Evolutionary conservation across 2,797 vertebrate genomes (phyloP).

Genomic region (Esox masquinongy): DNA sequence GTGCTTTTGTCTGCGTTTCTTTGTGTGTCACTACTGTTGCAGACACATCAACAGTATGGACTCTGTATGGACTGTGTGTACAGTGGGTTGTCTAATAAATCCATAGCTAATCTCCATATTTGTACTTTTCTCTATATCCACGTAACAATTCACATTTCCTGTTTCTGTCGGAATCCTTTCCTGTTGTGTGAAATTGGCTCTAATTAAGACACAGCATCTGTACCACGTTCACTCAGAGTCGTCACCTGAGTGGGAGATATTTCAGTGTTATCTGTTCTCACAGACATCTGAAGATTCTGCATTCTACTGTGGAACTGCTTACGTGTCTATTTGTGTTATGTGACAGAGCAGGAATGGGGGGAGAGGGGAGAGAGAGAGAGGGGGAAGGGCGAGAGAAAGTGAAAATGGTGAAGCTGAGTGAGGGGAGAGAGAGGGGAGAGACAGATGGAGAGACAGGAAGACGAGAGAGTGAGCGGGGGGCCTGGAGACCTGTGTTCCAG

Average conservation of each 20-base stretch:
- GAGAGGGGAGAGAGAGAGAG: background rate
- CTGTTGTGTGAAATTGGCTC: background rate
- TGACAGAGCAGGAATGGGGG: too few relatives aligned
- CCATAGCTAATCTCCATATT: too few relatives aligned
- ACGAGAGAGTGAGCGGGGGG: background rate
- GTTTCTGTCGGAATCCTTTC: background rate
- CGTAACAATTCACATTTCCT: background rate
- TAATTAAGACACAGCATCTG: background rate
- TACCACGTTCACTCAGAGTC: slow-evolving; percentile 1
- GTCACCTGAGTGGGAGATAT: slow-evolving; percentile 9
- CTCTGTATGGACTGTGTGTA: background rate
- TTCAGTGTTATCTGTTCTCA: slow-evolving; percentile 3
- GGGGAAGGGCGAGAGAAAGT: background rate
- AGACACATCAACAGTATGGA: background rate
- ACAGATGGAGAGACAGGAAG: background rate
- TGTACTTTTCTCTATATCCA: too few relatives aligned
- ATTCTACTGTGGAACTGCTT: background rate
- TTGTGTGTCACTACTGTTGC: background rate
- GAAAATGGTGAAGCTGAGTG: background rate
- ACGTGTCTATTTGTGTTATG: background rate
- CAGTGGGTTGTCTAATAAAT: too few relatives aligned
- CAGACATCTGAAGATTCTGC: background rate
- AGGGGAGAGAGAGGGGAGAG: background rate
- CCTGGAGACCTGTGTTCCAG: background rate
- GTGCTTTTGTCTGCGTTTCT: background rate